phyloP scores from a whole-genome alignment of 2,797 vertebrate genomes.

The Pipistrellus kuhlii region DNA sequence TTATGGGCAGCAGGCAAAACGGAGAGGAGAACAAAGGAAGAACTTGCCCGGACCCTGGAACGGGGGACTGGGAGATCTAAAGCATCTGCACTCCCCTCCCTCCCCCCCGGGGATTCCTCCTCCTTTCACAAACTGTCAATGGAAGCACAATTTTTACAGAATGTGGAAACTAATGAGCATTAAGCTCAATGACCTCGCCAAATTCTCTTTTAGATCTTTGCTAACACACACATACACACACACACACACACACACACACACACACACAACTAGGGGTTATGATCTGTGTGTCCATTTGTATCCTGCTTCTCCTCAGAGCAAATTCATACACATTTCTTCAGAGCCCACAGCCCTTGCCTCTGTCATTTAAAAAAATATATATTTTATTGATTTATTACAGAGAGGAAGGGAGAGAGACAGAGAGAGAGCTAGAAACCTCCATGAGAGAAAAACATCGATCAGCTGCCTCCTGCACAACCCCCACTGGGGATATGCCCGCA shows the following conservation, averaged over 20 bases:
- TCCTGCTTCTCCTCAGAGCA: background rate
- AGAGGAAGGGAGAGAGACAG: no score
- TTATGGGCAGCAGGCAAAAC: constrained; percentile 38
- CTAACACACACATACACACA: background rate
- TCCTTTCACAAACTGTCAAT: constrained; percentile 65
- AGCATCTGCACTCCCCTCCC: constrained; percentile 16
- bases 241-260: no score
- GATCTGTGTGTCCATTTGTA: background rate
- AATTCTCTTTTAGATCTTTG: constrained; percentile 60
- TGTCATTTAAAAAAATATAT: background rate
- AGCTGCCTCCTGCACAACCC: no score
- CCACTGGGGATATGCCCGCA: no score
- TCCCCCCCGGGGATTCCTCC: constrained; percentile 29
- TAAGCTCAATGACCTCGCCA: constrained; percentile 61
- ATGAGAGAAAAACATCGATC: no score
- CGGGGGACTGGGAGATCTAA: constrained; percentile 50
- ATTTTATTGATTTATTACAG: no score
- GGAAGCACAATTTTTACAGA: constrained; percentile 60
- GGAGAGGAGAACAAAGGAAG: constrained; percentile 71
- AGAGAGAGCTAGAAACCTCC: no score
- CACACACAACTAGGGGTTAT: background rate
- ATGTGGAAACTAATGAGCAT: constrained; percentile 58
- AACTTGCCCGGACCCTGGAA: constrained; percentile 46
- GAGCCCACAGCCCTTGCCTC: background rate
- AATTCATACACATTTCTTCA: background rate